Conservation (phyloP, 2,797 vertebrate genomes). For the Anniella stebbinsi region DNA sequence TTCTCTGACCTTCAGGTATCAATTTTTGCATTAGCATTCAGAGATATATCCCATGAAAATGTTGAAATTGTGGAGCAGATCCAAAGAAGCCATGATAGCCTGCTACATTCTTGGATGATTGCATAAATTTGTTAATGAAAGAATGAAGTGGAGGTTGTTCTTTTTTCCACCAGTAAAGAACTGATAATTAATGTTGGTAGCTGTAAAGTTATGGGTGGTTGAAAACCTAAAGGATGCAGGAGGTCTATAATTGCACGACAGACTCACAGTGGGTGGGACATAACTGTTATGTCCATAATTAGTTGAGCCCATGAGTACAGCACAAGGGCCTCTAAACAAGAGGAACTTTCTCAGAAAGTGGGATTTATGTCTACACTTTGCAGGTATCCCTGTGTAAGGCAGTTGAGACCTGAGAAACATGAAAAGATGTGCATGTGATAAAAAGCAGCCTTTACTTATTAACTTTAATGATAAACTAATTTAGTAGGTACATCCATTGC, state of each 20-base stretch:
- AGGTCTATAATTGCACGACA: no score
- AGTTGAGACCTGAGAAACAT: neutral
- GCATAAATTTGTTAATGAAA: neutral
- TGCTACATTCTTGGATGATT: neutral
- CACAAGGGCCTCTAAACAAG: no score
- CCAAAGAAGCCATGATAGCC: neutral
- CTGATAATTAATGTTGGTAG: neutral
- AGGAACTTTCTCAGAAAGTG: neutral
- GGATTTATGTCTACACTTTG: neutral
- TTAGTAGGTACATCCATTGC: neutral
- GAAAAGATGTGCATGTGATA: neutral
- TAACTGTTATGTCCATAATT: neutral
- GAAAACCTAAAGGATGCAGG: neutral
- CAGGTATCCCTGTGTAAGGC: neutral
- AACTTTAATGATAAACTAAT: neutral
- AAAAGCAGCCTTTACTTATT: neutral
- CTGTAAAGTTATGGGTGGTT: neutral
- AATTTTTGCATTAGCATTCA: neutral
- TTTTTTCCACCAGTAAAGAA: neutral
- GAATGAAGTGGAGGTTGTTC: neutral
- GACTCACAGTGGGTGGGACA: neutral
- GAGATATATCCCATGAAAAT: neutral
- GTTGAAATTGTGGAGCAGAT: neutral
- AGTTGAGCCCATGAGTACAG: neutral
- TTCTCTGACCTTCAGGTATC: slow-evolving; percentile 11